Evolutionary conservation across 2,113 vertebrate species (phyloP).

Genomic region (Thunnus maccoyii): DNA sequence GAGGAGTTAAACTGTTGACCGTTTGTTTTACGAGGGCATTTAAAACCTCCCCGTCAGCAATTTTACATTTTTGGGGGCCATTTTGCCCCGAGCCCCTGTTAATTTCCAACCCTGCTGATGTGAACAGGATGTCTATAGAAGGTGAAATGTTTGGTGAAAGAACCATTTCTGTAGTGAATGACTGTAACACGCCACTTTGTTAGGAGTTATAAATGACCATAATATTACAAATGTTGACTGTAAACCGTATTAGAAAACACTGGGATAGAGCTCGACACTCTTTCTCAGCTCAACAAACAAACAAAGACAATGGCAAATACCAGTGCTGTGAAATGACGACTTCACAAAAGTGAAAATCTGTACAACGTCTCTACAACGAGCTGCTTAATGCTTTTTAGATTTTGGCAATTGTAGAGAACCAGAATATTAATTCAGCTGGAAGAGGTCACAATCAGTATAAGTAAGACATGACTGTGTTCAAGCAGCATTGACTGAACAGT

Average conservation of each 20-base stretch:
- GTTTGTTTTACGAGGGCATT: too few species aligned
- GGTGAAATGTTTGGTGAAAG: too few species aligned
- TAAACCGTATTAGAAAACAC: neutral
- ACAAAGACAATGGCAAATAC: neutral
- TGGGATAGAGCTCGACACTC: neutral
- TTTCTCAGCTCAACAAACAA: constrained; percentile 3
- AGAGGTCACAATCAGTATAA: constrained; percentile 19
- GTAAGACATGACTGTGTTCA: constrained; percentile 19
- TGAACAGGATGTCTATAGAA: neutral
- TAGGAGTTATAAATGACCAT: constrained; percentile 4
- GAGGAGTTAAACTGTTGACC: too few species aligned
- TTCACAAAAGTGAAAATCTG: constrained; percentile 21
- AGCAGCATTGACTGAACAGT: constrained; percentile 40
- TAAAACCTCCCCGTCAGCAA: too few species aligned
- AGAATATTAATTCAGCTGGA: neutral
- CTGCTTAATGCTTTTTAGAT: neutral
- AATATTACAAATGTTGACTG: constrained; percentile 15
- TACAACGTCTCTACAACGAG: constrained; percentile 1
- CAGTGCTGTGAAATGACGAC: constrained; percentile 8
- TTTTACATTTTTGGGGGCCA: too few species aligned
- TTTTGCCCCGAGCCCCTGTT: too few species aligned
- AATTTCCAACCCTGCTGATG: too few species aligned
- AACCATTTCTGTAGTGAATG: constrained; percentile 27
- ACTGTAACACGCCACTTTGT: constrained; percentile 5
- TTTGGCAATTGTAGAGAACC: constrained; percentile 1